A percentile compares a stretch with the other conserved stretches of the same genome.
phyloP scores from a whole-genome alignment of 2,797 vertebrate species.

The Perdix hodgsoniae region DNA sequence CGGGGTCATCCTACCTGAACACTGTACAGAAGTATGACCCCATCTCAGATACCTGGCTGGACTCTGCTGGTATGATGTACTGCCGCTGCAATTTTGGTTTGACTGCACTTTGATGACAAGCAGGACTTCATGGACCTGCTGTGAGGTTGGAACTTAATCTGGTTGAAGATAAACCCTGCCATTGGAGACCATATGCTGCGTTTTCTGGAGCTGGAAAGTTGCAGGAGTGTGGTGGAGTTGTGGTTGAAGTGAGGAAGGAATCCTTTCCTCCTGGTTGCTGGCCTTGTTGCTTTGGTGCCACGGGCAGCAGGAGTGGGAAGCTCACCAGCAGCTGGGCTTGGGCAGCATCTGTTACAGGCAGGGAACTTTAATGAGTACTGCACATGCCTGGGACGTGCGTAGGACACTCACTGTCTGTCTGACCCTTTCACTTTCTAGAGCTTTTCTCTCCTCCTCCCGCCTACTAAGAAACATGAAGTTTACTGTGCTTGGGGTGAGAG shows the following conservation, averaged over 20 bases:
- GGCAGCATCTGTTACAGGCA: background rate
- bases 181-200: conserved; percentile 68
- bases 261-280: background rate
- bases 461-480: background rate
- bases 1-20: conserved; percentile 97
- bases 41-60: conserved; percentile 94
- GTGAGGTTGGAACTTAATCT: conserved; percentile 45
- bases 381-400: background rate
- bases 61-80: conserved; percentile 96
- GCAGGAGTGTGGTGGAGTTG: conserved; percentile 51
- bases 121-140: conserved; percentile 40
- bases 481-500: conserved; percentile 19
- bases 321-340: background rate
- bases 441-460: conserved; percentile 37
- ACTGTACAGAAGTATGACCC: conserved; percentile 97
- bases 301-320: background rate
- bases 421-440: background rate
- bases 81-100: conserved; percentile 98
- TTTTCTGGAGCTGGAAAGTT: conserved; percentile 48
- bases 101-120: conserved; percentile 90
- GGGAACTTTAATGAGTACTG: background rate
- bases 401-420: background rate
- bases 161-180: conserved; percentile 48
- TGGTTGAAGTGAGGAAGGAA: background rate
- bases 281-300: background rate